Evolutionary conservation across 1,140 invertebrate genomes (phyloP).

Genomic region (Heliothis virescens): DNA sequence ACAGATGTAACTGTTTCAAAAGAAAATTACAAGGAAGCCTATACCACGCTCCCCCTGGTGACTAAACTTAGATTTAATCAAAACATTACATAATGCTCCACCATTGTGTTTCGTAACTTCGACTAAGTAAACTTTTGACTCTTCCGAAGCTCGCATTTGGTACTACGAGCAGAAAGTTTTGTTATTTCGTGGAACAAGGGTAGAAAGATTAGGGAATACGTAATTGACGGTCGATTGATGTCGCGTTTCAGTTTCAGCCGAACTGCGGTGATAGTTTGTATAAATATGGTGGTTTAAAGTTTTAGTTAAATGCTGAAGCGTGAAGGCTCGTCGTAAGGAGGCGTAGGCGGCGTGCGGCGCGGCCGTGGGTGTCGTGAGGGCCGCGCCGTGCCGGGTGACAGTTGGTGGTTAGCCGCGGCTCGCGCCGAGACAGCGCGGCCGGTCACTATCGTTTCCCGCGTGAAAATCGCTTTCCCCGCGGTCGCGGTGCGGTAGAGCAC

Average conservation of each 20-base stretch:
- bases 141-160: background rate
- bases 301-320: background rate
- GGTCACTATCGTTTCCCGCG: conserved; percentile 82
- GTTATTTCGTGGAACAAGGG: background rate
- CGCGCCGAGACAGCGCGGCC: conserved; percentile 76
- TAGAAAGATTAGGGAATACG: background rate
- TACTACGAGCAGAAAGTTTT: background rate
- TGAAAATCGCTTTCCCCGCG: conserved; percentile 85
- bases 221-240: background rate
- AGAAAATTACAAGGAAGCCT: conserved; percentile 16
- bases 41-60: background rate
- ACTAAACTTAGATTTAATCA: conserved; percentile 17
- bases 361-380: conserved; percentile 16
- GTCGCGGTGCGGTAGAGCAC: conserved; percentile 72
- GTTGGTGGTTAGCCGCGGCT: conserved; percentile 39
- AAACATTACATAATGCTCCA: conserved; percentile 14
- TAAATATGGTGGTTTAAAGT: background rate
- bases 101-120: conserved; percentile 20
- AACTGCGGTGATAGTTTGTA: background rate
- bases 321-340: conserved; percentile 8
- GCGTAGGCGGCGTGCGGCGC: background rate
- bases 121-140: conserved; percentile 17
- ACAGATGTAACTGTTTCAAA: conserved; percentile 3
- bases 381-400: conserved; percentile 35
- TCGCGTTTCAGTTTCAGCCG: background rate